These are phyloP conservation scores for Zaprionus nigranus DNA, from an alignment of 1,140 invertebrate species.

Conservation along the genomic window DNA sequence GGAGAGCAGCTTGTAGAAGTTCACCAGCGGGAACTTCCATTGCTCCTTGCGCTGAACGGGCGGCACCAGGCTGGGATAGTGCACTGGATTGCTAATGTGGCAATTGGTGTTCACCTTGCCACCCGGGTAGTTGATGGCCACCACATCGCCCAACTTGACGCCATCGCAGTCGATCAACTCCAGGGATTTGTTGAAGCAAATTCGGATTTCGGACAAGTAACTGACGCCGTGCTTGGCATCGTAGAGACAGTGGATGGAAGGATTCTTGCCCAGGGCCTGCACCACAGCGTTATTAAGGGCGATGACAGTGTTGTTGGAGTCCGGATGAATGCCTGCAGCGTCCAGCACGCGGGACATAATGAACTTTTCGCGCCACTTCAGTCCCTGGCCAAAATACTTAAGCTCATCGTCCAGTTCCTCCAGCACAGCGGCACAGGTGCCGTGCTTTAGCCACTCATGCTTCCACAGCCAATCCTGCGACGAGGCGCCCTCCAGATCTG, in stretches of 20 bases:
- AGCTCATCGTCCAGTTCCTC: constrained; percentile 87
- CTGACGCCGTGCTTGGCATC: constrained; percentile 86
- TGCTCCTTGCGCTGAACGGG: constrained; percentile 48
- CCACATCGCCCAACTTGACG: constrained; percentile 60
- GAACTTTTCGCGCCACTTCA: constrained; percentile 87
- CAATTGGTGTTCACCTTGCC: constrained; percentile 87
- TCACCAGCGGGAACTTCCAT: constrained; percentile 84
- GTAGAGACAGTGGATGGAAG: constrained; percentile 87
- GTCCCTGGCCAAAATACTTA: constrained; percentile 90
- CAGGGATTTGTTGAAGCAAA: constrained; percentile 88
- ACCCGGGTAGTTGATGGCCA: constrained; percentile 64
- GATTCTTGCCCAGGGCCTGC: constrained; percentile 86
- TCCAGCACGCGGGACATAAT: constrained; percentile 88
- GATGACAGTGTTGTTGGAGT: constrained; percentile 86
- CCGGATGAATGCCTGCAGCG: constrained; percentile 87
- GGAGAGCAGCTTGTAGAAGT: constrained; percentile 86
- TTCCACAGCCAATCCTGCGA: constrained; percentile 89
- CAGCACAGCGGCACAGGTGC: constrained; percentile 90
- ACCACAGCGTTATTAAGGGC: constrained; percentile 87
- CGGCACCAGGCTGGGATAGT: constrained; percentile 86
- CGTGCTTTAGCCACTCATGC: constrained; percentile 94
- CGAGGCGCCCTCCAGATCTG: constrained; percentile 88
- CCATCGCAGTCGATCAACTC: constrained; percentile 87
- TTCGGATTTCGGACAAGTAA: constrained; percentile 88
- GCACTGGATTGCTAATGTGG: constrained; percentile 85